Conservation (phyloP, 2,797 vertebrate species). For the Champsocephalus gunnari region DNA sequence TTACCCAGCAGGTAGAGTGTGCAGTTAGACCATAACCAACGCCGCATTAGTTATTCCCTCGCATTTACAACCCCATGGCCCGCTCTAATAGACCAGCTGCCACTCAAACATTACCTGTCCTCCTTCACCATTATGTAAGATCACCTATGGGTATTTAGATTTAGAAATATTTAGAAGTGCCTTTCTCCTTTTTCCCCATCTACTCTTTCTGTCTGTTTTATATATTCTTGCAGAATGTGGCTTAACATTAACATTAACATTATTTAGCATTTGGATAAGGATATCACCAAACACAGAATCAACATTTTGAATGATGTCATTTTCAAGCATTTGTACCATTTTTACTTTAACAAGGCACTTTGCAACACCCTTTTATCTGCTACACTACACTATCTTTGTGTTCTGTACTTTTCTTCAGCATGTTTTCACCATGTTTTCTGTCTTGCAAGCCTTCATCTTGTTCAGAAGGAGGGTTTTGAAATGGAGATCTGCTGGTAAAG, state of each 20-base stretch:
- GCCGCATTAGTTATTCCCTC: slow-evolving; percentile 32
- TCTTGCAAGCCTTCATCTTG: slow-evolving; percentile 18
- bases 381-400: background rate
- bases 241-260: background rate
- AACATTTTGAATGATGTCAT: slow-evolving; percentile 12
- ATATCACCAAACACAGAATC: background rate
- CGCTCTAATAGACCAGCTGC: slow-evolving; percentile 26
- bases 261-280: background rate
- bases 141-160: background rate
- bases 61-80: slow-evolving; percentile 15
- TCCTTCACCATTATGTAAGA: background rate
- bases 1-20: slow-evolving; percentile 56
- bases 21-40: slow-evolving; percentile 47
- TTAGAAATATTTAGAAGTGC: background rate
- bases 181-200: background rate
- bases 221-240: background rate
- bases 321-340: slow-evolving; percentile 23
- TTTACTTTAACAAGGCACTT: slow-evolving; percentile 2
- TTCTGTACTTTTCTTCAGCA: background rate
- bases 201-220: background rate
- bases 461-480: slow-evolving; percentile 63
- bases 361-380: slow-evolving; percentile 34
- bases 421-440: background rate
- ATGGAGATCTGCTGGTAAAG: slow-evolving; percentile 71
- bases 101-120: background rate